Percentiles rank a stretch among this genome's conserved stretches.
Conservation (phyloP, 2,113 vertebrate genomes). For the Rostratula benghalensis region DNA sequence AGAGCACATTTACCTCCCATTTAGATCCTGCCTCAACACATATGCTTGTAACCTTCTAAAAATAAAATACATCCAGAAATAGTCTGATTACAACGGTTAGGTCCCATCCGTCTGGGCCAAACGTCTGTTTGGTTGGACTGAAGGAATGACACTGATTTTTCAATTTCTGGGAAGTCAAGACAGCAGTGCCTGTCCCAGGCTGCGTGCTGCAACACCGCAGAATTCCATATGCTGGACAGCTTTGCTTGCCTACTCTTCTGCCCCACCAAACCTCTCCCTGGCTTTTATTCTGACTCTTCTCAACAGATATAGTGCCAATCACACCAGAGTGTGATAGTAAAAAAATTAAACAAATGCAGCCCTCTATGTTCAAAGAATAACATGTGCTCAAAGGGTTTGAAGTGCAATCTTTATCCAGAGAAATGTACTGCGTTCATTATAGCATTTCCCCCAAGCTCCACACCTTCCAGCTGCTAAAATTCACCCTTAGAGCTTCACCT, state of each 20-base stretch:
- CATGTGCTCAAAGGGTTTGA: not conserved
- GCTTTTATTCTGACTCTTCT: not conserved
- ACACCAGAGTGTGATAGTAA: not conserved
- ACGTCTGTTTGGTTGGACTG: not conserved
- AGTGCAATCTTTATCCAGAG: not conserved
- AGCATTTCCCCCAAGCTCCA: not conserved
- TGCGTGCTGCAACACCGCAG: not conserved
- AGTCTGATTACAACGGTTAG: not conserved
- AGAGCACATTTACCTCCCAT: not conserved
- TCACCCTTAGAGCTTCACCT: not conserved
- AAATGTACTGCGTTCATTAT: not conserved
- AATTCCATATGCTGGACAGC: not conserved
- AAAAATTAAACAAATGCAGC: not conserved
- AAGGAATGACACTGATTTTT: not conserved
- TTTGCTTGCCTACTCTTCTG: slow-evolving; percentile 36
- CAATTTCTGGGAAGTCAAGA: not conserved
- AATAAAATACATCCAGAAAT: not conserved
- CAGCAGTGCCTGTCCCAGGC: not conserved
- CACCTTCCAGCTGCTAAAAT: not conserved
- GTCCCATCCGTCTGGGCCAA: not conserved
- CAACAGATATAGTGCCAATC: slow-evolving; percentile 8
- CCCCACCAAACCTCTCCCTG: slow-evolving; percentile 1
- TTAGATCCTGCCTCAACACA: not conserved
- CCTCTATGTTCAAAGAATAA: not conserved
- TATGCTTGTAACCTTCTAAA: not conserved